Evolutionary conservation across 2,797 vertebrate genomes (phyloP).

Genomic region (Sardinella longiceps): DNA sequence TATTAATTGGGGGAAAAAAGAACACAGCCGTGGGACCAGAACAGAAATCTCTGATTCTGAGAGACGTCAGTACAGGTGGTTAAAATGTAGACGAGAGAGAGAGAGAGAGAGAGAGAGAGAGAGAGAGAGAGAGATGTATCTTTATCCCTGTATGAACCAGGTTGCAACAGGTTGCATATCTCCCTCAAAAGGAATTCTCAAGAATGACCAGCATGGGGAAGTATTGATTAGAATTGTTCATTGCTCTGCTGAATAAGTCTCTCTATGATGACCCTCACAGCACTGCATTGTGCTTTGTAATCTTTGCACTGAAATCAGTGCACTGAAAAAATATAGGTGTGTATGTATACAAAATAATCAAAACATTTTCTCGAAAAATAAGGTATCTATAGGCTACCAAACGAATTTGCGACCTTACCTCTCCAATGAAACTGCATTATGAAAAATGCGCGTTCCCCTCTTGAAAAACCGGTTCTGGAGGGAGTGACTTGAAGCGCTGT

Average conservation of each 20-base stretch:
- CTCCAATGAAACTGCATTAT: constrained; percentile 25
- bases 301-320: constrained; percentile 3
- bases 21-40: not conserved
- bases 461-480: constrained; percentile 69
- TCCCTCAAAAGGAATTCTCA: constrained; percentile 9
- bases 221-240: not conserved
- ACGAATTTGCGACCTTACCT: not conserved
- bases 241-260: not conserved
- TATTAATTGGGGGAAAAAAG: not conserved
- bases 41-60: not conserved
- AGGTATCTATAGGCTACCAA: not conserved
- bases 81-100: not conserved
- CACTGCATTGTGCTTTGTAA: not conserved
- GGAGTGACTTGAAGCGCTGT: constrained; percentile 74
- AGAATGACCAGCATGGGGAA: not conserved
- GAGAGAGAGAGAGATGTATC: not conserved
- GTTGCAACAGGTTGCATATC: constrained; percentile 44
- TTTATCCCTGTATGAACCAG: not conserved
- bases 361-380: not conserved
- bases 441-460: constrained; percentile 37
- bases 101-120: too few species aligned
- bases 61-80: not conserved
- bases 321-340: not conserved
- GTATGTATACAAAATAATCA: not conserved
- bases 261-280: not conserved